Percentiles rank a stretch among this genome's conserved stretches.
Evolutionary conservation across 2,797 vertebrate genomes (phyloP).

Genomic region (Coreius guichenoti): DNA sequence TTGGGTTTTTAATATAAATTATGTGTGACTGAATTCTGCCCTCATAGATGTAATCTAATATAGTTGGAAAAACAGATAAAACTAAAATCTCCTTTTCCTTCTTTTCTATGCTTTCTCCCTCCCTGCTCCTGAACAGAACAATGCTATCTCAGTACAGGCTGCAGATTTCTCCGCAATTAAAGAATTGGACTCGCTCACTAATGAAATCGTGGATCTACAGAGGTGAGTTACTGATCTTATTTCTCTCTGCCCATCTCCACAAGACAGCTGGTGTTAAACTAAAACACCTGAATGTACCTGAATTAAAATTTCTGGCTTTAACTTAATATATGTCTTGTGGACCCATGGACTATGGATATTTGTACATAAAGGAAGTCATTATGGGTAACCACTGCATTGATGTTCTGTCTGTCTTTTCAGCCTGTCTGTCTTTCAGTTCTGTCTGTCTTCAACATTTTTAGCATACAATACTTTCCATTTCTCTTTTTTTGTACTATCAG

Average conservation of each 20-base stretch:
- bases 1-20: neutral
- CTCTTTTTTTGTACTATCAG: neutral
- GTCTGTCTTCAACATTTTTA: neutral
- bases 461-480: neutral
- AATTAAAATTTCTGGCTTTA: neutral
- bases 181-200: constrained; percentile 95
- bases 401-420: neutral
- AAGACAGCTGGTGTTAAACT: neutral
- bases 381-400: neutral
- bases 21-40: neutral
- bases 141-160: constrained; percentile 78
- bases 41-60: neutral
- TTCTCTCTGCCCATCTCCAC: neutral
- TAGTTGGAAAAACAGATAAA: neutral
- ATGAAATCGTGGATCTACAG: constrained; percentile 97
- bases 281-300: neutral
- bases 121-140: constrained; percentile 77
- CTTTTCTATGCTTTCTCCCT: neutral
- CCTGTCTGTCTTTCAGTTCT: no score
- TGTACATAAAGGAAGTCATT: neutral
- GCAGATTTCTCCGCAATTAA: constrained; percentile 99
- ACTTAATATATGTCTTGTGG: neutral
- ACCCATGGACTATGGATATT: neutral
- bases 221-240: constrained; percentile 77
- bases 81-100: neutral